Evolutionary conservation across 1,140 invertebrate genomes (phyloP).

Genomic region (Acromyrmex echinatior): DNA sequence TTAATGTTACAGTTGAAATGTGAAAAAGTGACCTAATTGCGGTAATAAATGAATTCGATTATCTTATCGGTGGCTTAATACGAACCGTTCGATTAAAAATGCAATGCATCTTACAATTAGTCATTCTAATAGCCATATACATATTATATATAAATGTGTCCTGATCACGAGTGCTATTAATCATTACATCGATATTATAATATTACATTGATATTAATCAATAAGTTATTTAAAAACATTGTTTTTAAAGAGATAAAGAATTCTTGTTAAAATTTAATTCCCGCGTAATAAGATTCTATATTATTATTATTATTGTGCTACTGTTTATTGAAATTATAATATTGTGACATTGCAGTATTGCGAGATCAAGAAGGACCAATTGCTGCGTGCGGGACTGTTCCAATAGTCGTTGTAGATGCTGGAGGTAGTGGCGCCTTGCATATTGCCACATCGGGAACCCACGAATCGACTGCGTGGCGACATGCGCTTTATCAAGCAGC

Average conservation of each 20-base stretch:
- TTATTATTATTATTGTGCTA: background rate
- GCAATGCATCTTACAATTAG: background rate
- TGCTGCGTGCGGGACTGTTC: slow-evolving; percentile 69
- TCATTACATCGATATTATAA: background rate
- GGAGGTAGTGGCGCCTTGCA: slow-evolving; percentile 81
- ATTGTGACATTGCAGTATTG: slow-evolving; percentile 74
- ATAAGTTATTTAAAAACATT: background rate
- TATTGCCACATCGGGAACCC: slow-evolving; percentile 77
- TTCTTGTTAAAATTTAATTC: slow-evolving; percentile 1
- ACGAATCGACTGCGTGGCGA: slow-evolving; percentile 88
- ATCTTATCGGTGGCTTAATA: slow-evolving; percentile 43
- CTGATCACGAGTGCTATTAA: background rate
- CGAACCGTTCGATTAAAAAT: slow-evolving; percentile 10
- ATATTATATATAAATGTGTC: background rate
- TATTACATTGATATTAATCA: background rate
- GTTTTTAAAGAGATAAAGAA: background rate
- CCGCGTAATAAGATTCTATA: background rate
- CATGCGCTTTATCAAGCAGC: slow-evolving; percentile 91
- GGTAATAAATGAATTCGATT: slow-evolving; percentile 12
- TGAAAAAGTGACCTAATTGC: slow-evolving; percentile 16
- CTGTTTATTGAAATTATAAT: background rate
- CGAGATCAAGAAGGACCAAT: slow-evolving; percentile 83
- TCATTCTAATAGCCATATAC: background rate
- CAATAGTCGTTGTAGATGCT: slow-evolving; percentile 81
- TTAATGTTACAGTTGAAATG: background rate